Conservation (phyloP, 2,797 vertebrate species). For the Psittacula echo region DNA sequence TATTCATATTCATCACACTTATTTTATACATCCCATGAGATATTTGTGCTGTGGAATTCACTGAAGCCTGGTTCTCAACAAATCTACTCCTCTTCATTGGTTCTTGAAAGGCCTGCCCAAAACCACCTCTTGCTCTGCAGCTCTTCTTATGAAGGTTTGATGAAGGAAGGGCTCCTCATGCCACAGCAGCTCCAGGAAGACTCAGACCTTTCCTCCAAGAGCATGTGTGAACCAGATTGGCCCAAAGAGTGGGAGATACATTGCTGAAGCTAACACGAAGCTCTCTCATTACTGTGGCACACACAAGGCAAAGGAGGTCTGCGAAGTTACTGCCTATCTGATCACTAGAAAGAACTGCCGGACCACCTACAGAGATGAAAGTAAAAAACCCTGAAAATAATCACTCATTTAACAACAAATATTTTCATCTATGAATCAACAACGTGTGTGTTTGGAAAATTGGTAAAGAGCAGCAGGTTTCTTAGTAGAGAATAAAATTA, state of each 20-base stretch:
- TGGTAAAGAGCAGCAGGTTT: neutral
- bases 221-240: neutral
- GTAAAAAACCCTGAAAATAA: neutral
- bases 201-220: neutral
- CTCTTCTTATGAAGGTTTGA: neutral
- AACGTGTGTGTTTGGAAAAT: neutral
- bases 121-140: fast-evolving
- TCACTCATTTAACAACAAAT: neutral
- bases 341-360: neutral
- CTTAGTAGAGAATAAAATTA: neutral
- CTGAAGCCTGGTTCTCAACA: neutral
- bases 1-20: neutral
- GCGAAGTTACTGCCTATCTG: neutral
- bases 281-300: neutral
- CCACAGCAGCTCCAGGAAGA: neutral
- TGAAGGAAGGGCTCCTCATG: neutral
- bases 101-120: neutral
- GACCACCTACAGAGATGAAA: constrained; percentile 18
- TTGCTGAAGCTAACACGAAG: neutral
- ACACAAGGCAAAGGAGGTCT: neutral
- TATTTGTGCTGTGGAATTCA: neutral
- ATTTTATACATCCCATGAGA: neutral
- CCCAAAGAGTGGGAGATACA: neutral
- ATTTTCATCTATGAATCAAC: neutral
- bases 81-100: neutral